Conservation (phyloP, 2,797 vertebrate genomes). For the Huso huso region DNA sequence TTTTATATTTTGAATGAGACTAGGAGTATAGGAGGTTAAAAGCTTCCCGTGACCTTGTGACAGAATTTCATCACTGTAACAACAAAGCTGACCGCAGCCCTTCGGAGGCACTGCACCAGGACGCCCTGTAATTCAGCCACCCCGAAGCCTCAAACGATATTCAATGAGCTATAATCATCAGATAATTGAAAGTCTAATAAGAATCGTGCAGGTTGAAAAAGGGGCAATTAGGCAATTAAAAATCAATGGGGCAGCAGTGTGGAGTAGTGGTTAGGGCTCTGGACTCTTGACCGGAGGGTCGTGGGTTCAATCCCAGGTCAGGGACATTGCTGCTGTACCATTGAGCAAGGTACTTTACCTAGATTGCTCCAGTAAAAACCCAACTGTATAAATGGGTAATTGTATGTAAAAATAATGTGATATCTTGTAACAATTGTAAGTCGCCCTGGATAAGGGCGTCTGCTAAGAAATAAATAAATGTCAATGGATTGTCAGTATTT, state of each 20-base stretch:
- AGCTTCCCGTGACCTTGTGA: background rate
- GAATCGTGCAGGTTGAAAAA: constrained; percentile 1
- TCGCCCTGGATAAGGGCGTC: too few species aligned
- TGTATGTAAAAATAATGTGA: too few species aligned
- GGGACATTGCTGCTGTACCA: too few species aligned
- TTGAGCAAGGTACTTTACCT: too few species aligned
- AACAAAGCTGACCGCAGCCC: background rate
- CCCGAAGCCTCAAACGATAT: constrained; percentile 1
- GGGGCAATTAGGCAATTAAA: constrained; percentile 21
- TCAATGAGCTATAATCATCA: constrained; percentile 15
- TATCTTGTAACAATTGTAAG: too few species aligned
- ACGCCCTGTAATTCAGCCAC: background rate
- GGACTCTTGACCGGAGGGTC: too few species aligned
- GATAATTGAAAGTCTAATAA: constrained; percentile 1
- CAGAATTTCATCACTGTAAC: background rate
- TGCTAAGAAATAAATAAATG: too few species aligned
- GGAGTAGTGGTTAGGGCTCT: too few species aligned
- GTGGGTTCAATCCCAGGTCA: too few species aligned
- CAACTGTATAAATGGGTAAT: too few species aligned
- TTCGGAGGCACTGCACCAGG: background rate
- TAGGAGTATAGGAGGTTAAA: constrained; percentile 9
- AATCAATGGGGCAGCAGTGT: too few species aligned
- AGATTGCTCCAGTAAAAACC: too few species aligned
- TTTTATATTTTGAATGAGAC: constrained; percentile 6
- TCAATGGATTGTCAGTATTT: constrained; percentile 15